phyloP scores from a whole-genome alignment of 1,140 invertebrate genomes.

The Platorchestia sp. region DNA sequence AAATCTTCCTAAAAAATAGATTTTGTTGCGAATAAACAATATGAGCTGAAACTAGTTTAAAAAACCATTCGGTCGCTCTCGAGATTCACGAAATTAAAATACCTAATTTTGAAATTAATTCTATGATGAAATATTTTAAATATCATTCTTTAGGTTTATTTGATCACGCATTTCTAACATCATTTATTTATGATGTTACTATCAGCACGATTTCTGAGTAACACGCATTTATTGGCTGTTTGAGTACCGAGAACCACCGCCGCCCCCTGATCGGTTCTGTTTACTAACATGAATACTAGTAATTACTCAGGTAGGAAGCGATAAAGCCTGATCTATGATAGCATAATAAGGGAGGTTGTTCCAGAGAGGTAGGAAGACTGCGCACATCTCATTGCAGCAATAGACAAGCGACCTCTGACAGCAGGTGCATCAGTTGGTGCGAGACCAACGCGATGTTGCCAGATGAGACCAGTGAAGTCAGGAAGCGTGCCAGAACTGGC shows the following conservation, averaged over 20 bases:
- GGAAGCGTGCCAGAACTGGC: conserved; percentile 30
- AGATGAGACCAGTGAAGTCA: neutral
- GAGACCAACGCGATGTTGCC: neutral
- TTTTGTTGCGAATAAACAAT: too few species aligned
- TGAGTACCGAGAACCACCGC: neutral
- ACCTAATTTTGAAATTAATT: too few species aligned
- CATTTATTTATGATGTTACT: neutral
- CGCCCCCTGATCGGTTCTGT: neutral
- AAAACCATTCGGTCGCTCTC: too few species aligned
- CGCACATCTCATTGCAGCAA: neutral
- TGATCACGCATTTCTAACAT: too few species aligned
- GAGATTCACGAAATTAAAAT: too few species aligned
- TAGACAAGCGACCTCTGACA: neutral
- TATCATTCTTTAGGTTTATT: too few species aligned
- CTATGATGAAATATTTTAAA: too few species aligned
- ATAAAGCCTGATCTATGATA: neutral
- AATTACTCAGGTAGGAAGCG: neutral
- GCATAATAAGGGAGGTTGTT: neutral
- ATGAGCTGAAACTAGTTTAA: too few species aligned
- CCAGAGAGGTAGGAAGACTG: neutral
- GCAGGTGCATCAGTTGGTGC: neutral
- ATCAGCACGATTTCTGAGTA: neutral
- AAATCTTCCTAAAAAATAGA: too few species aligned
- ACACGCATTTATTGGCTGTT: neutral
- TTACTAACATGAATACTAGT: neutral